Evolutionary conservation across 2,113 vertebrate genomes (phyloP).

Genomic region (Psammodynastes pulverulentus): DNA sequence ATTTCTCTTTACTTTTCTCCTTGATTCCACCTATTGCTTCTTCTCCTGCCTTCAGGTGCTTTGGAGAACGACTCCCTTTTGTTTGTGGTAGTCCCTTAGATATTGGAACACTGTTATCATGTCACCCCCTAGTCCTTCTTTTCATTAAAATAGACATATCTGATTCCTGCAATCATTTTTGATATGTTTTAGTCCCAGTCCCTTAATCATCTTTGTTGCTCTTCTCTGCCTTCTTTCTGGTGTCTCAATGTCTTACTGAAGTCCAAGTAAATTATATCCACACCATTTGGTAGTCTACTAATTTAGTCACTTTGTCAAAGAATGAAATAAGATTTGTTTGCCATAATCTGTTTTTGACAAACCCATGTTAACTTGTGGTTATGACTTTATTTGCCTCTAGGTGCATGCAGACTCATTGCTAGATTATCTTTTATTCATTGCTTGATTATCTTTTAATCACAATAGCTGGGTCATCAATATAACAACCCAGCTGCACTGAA

Average conservation of each 20-base stretch:
- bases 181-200: not conserved
- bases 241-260: not conserved
- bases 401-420: not conserved
- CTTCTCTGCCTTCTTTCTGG: not conserved
- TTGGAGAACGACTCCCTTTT: not conserved
- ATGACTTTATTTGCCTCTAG: not conserved
- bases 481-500: not conserved
- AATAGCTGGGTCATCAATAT: not conserved
- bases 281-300: not conserved
- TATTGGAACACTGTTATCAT: not conserved
- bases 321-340: not conserved
- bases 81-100: not conserved
- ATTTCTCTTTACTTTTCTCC: not conserved
- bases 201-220: not conserved
- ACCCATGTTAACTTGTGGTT: not conserved
- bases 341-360: not conserved
- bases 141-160: not conserved
- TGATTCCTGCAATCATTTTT: not conserved
- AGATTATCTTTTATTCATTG: too few species aligned
- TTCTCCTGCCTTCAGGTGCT: not conserved
- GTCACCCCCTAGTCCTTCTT: not conserved
- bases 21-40: not conserved
- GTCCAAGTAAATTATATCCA: not conserved
- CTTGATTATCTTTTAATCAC: rapidly evolving
- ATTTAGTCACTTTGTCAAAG: not conserved